Evolutionary conservation across 1,140 invertebrate species (phyloP).

Genomic region (Drosophila pruinosa): DNA sequence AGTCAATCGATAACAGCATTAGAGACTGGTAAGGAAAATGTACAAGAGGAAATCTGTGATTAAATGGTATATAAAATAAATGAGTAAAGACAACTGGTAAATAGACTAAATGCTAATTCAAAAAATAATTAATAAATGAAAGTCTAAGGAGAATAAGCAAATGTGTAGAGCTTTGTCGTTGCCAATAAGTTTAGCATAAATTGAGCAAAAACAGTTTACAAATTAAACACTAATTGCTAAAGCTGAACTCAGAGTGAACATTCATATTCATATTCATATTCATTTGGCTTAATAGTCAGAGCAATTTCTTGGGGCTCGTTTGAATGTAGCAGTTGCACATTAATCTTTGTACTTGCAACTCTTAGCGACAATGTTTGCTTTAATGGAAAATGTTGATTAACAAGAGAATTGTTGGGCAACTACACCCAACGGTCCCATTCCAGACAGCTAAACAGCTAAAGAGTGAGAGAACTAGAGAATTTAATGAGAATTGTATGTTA

Average conservation of each 20-base stretch:
- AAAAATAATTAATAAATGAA: neutral
- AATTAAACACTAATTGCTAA: neutral
- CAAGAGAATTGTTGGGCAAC: constrained; percentile 27
- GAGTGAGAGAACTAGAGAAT: neutral
- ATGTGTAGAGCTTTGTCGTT: too few relatives aligned
- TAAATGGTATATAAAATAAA: too few relatives aligned
- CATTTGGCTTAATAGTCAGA: constrained; percentile 9
- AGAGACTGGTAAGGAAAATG: neutral
- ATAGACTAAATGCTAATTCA: neutral
- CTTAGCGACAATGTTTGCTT: too few relatives aligned
- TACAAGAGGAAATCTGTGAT: too few relatives aligned
- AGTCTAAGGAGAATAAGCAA: too few relatives aligned
- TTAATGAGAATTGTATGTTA: constrained; percentile 13
- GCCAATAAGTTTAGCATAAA: too few relatives aligned
- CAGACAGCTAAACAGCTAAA: neutral
- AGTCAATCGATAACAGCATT: neutral
- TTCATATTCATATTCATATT: neutral
- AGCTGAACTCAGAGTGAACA: too few relatives aligned
- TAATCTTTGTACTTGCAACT: constrained; percentile 1
- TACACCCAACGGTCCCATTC: constrained; percentile 22
- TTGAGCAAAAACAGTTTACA: too few relatives aligned
- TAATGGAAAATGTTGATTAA: constrained; percentile 42
- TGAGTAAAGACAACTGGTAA: neutral
- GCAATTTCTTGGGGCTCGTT: constrained; percentile 17
- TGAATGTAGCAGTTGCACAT: constrained; percentile 3